These are phyloP conservation scores for Callospermophilus lateralis DNA, from an alignment of 2,113 vertebrate species.

Conservation along the genomic window DNA sequence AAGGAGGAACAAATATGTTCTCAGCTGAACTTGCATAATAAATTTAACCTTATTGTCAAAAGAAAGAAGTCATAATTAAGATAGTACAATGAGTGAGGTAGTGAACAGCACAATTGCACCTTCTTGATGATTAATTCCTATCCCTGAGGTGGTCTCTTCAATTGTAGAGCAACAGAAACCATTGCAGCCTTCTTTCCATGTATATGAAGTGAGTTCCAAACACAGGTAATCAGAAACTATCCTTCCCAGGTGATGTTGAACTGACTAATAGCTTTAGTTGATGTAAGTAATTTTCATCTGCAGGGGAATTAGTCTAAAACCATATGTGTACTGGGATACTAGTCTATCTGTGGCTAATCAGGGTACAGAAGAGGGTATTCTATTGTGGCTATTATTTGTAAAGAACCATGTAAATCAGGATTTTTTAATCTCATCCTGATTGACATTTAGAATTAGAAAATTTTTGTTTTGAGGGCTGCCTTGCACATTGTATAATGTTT, in stretches of 20 bases:
- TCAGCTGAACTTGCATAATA: constrained; percentile 68
- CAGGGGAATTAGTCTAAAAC: background rate
- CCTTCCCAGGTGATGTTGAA: background rate
- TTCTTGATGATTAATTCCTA: constrained; percentile 46
- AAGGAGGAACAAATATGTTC: constrained; percentile 72
- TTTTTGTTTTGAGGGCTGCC: background rate
- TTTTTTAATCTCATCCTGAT: background rate
- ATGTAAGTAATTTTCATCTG: background rate
- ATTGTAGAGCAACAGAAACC: background rate
- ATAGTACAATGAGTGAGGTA: background rate
- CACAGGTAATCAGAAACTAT: background rate
- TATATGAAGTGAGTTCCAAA: background rate
- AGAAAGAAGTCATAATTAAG: constrained; percentile 71
- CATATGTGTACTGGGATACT: background rate
- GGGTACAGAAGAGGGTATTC: fast-evolving
- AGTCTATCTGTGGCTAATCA: background rate
- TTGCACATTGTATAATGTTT: background rate
- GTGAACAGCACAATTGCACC: background rate
- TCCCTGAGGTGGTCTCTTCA: background rate
- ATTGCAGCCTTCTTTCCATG: background rate
- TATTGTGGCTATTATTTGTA: background rate
- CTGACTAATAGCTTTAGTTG: background rate
- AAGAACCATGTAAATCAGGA: background rate
- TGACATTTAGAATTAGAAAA: background rate
- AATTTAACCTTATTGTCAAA: constrained; percentile 73